Conservation (phyloP, 2,113 vertebrate species). For the Cichladusa arquata region DNA sequence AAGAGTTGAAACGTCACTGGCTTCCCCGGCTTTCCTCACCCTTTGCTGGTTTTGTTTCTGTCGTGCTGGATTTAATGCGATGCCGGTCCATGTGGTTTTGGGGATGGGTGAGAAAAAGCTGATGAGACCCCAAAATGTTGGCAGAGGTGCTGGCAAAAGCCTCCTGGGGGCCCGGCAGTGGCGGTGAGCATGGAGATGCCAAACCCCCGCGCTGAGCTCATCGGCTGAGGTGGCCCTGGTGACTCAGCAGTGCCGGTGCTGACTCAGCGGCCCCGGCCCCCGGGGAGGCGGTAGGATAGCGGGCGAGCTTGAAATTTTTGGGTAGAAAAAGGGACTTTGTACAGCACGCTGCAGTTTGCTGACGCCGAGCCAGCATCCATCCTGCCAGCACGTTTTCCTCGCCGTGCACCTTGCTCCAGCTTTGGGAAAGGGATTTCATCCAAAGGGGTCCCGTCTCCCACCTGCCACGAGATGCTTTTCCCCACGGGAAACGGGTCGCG, state of each 20-base stretch:
- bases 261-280: background rate
- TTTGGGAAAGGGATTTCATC: background rate
- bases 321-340: background rate
- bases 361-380: fast-evolving
- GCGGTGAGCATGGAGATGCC: background rate
- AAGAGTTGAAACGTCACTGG: fast-evolving
- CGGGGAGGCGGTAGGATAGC: background rate
- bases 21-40: background rate
- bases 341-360: fast-evolving
- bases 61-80: background rate
- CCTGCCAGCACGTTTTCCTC: background rate
- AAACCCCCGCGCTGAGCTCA: constrained; percentile 49
- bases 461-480: background rate
- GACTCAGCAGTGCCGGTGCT: constrained; percentile 41
- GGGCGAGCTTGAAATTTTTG: background rate
- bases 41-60: fast-evolving
- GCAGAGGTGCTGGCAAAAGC: background rate
- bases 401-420: fast-evolving
- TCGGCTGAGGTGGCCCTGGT: constrained; percentile 16
- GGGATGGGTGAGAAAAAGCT: background rate
- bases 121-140: background rate
- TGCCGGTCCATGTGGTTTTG: fast-evolving
- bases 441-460: fast-evolving
- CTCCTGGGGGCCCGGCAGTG: background rate
- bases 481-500: background rate